Evolutionary conservation across 2,113 vertebrate genomes (phyloP).

Genomic region (Climacteris rufus): DNA sequence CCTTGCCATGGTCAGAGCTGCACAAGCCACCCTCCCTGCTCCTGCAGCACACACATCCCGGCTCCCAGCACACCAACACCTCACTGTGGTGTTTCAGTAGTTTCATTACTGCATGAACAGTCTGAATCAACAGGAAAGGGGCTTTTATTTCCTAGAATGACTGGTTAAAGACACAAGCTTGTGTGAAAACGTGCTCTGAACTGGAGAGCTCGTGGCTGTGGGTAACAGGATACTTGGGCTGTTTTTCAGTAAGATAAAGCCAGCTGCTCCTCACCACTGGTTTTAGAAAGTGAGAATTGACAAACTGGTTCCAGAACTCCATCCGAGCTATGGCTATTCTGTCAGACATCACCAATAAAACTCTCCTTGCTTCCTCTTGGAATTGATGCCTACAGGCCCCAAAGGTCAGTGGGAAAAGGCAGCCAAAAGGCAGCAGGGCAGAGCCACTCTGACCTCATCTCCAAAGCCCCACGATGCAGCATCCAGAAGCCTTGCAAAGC

Average conservation of each 20-base stretch:
- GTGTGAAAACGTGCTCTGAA: background rate
- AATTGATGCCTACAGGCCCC: background rate
- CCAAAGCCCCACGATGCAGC: background rate
- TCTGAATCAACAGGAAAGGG: background rate
- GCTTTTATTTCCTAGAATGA: background rate
- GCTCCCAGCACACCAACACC: background rate
- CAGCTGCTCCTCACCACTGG: background rate
- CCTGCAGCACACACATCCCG: background rate
- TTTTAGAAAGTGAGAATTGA: background rate
- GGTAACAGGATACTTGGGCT: background rate
- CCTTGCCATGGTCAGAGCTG: rapidly evolving
- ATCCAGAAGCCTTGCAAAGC: background rate
- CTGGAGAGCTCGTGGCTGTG: background rate
- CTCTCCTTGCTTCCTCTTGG: background rate
- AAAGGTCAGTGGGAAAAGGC: background rate
- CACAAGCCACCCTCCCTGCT: background rate
- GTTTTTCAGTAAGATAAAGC: background rate
- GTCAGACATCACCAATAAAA: background rate
- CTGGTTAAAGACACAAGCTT: background rate
- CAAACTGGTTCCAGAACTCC: background rate
- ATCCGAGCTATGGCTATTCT: background rate
- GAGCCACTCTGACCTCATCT: background rate
- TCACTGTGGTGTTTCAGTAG: rapidly evolving
- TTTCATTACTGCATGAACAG: background rate
- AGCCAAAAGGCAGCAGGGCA: background rate